Evolutionary conservation across 2,888 invertebrate genomes (phyloP).

Genomic region (Zootermopsis nevadensis): DNA sequence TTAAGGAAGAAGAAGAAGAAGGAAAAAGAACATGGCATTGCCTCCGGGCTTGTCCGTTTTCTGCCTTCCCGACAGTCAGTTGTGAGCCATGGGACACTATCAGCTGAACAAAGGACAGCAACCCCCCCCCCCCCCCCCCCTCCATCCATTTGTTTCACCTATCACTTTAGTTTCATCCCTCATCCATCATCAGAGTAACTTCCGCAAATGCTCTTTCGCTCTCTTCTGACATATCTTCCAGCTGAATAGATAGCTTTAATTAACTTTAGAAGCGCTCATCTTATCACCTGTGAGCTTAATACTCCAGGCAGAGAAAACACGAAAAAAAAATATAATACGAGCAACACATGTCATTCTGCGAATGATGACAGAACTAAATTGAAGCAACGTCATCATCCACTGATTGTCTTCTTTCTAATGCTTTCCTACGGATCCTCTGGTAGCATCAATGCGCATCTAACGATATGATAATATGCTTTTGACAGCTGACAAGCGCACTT

Average conservation of each 20-base stretch:
- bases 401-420: background rate
- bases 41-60: too few species aligned
- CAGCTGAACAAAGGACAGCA: background rate
- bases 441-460: too few species aligned
- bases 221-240: background rate
- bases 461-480: too few species aligned
- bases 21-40: too few species aligned
- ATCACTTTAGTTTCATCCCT: background rate
- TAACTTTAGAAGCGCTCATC: background rate
- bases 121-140: background rate
- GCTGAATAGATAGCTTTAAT: background rate
- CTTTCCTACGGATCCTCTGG: too few species aligned
- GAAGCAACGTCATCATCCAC: background rate
- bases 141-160: slow-evolving; percentile 12
- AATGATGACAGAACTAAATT: background rate
- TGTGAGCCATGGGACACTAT: background rate
- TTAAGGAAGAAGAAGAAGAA: too few species aligned
- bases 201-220: background rate
- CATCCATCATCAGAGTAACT: background rate
- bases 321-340: background rate
- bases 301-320: background rate
- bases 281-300: slow-evolving; percentile 1
- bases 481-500: too few species aligned
- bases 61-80: too few species aligned
- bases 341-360: background rate